phyloP scores from a whole-genome alignment of 1,140 invertebrate species.

The Drosophila mayri region DNA sequence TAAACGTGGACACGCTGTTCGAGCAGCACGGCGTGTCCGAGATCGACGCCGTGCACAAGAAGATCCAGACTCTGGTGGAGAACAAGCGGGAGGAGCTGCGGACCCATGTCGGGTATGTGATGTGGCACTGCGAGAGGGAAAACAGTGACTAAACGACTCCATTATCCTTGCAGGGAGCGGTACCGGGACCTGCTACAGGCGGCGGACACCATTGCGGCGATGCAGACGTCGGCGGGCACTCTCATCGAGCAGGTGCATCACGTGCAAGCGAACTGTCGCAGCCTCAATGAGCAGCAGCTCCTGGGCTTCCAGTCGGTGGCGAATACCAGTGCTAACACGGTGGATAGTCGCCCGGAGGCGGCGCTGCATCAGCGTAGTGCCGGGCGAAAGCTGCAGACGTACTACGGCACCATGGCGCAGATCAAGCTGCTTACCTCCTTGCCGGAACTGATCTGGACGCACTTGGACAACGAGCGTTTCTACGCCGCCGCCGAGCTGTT shows the following conservation, averaged over 20 bases:
- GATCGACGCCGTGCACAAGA: slow-evolving; percentile 93
- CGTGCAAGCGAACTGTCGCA: slow-evolving; percentile 89
- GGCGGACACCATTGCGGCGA: slow-evolving; percentile 96
- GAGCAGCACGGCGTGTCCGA: slow-evolving; percentile 92
- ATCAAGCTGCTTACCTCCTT: slow-evolving; percentile 94
- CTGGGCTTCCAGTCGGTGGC: slow-evolving; percentile 88
- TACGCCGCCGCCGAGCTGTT: slow-evolving; percentile 92
- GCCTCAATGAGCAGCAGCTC: slow-evolving; percentile 89
- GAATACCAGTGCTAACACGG: neutral
- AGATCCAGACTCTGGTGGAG: slow-evolving; percentile 94
- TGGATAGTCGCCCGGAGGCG: slow-evolving; percentile 16
- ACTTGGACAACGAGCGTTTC: slow-evolving; percentile 90
- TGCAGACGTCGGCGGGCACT: slow-evolving; percentile 92
- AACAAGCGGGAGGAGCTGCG: slow-evolving; percentile 95
- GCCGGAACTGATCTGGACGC: slow-evolving; percentile 94
- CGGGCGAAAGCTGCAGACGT: slow-evolving; percentile 68
- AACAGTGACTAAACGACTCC: neutral
- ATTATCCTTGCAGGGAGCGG: slow-evolving; percentile 89
- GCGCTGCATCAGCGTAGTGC: slow-evolving; percentile 72
- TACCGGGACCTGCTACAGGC: slow-evolving; percentile 97
- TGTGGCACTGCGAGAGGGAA: slow-evolving; percentile 51
- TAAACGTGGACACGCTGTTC: slow-evolving; percentile 92
- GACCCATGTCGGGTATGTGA: slow-evolving; percentile 94
- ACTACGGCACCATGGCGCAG: slow-evolving; percentile 90
- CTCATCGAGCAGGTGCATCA: slow-evolving; percentile 90